Percentiles rank a stretch among this genome's conserved stretches.
Conservation (phyloP, 2,888 invertebrate species). For the Noctua janthe region DNA sequence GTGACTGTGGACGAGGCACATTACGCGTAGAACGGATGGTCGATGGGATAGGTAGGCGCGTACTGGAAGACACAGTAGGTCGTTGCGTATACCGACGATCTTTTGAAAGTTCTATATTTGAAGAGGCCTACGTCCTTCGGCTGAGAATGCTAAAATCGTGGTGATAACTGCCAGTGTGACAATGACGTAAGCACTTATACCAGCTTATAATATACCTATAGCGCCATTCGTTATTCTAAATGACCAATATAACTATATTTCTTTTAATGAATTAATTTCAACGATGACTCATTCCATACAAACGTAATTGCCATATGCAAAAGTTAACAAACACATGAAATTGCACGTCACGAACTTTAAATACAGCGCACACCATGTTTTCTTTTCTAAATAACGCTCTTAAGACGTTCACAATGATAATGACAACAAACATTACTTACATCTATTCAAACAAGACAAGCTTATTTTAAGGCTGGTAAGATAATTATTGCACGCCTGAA, state of each 20-base stretch:
- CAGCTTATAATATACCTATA: not conserved
- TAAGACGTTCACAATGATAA: slow-evolving; percentile 26
- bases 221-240: not conserved
- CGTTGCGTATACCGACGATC: not conserved
- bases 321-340: slow-evolving; percentile 36
- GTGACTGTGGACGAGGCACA: not conserved
- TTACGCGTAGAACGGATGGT: not conserved
- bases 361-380: slow-evolving; percentile 36
- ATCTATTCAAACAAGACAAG: slow-evolving; percentile 36
- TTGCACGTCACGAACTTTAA: slow-evolving; percentile 53
- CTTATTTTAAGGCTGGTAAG: slow-evolving; percentile 19
- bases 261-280: slow-evolving; percentile 19
- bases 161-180: not conserved
- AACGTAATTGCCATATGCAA: slow-evolving; percentile 14
- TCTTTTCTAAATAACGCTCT: slow-evolving; percentile 35
- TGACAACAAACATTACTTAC: slow-evolving; percentile 27
- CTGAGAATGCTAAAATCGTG: not conserved
- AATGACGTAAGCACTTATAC: slow-evolving; percentile 18
- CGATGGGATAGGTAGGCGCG: not conserved
- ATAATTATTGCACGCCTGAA: slow-evolving; percentile 8
- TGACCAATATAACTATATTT: slow-evolving; percentile 16
- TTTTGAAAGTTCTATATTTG: not conserved
- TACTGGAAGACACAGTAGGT: not conserved
- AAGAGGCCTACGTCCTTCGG: not conserved
- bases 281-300: slow-evolving; percentile 19